Conservation (phyloP, 2,113 vertebrate genomes). For the Tympanuchus pallidicinctus region DNA sequence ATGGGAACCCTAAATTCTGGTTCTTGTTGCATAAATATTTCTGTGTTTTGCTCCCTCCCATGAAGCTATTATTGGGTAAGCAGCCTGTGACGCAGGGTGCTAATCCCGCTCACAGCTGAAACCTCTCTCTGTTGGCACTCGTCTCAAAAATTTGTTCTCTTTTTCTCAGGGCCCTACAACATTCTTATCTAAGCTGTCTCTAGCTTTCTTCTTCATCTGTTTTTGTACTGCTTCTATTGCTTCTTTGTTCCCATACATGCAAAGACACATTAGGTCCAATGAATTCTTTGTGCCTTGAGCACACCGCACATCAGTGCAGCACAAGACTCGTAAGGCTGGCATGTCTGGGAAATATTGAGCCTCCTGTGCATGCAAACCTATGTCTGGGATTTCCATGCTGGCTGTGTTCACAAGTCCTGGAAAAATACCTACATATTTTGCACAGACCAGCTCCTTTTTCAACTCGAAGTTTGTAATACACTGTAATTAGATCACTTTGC, state of each 20-base stretch:
- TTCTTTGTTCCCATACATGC: conserved; percentile 67
- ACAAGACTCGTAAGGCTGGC: conserved; percentile 49
- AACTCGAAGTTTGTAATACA: conserved; percentile 33
- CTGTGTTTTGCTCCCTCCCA: neutral
- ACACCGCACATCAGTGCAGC: conserved; percentile 58
- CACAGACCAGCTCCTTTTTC: conserved; percentile 48
- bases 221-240: conserved; percentile 61
- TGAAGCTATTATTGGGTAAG: neutral
- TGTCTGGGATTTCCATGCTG: conserved; percentile 64
- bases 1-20: neutral
- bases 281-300: conserved; percentile 72
- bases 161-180: conserved; percentile 59
- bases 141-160: conserved; percentile 47
- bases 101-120: conserved; percentile 35
- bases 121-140: conserved; percentile 9
- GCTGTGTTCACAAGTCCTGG: conserved; percentile 49
- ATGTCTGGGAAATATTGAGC: conserved; percentile 66
- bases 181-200: conserved; percentile 65
- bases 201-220: conserved; percentile 59
- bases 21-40: neutral
- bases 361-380: conserved; percentile 53
- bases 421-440: conserved; percentile 54
- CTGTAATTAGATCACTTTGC: conserved; percentile 43
- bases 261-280: conserved; percentile 64
- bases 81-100: neutral